Conservation (phyloP, 1,140 invertebrate genomes). For the Cotesia glomerata region DNA sequence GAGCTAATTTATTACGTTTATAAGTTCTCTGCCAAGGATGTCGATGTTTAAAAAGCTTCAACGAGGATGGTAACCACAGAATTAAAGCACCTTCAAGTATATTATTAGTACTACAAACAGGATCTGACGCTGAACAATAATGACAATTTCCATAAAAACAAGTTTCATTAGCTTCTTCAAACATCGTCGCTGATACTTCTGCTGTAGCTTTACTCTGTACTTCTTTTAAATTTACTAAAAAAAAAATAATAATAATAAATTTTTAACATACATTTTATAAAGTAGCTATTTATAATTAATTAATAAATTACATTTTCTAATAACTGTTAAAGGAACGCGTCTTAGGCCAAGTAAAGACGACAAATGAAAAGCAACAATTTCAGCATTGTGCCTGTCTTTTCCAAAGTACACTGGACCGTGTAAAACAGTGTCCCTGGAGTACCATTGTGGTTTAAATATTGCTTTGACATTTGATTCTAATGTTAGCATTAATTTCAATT, state of each 20-base stretch:
- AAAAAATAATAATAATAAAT: constrained; percentile 26
- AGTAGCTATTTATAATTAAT: neutral
- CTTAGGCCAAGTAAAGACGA: constrained; percentile 79
- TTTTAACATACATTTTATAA: neutral
- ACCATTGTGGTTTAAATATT: constrained; percentile 92
- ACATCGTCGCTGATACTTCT: constrained; percentile 70
- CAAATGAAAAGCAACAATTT: constrained; percentile 93
- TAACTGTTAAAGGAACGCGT: constrained; percentile 79
- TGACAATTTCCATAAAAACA: constrained; percentile 91
- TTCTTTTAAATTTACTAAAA: constrained; percentile 75
- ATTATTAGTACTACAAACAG: constrained; percentile 77
- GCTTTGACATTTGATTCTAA: constrained; percentile 80
- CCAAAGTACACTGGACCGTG: constrained; percentile 84
- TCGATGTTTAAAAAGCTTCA: constrained; percentile 70
- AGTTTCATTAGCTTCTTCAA: constrained; percentile 59
- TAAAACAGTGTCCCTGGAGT: constrained; percentile 76
- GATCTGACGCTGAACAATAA: constrained; percentile 83
- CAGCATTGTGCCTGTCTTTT: constrained; percentile 91
- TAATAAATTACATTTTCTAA: constrained; percentile 65
- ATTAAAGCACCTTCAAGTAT: constrained; percentile 84
- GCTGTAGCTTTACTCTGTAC: constrained; percentile 74
- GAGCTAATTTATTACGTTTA: constrained; percentile 73
- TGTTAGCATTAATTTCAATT: constrained; percentile 84
- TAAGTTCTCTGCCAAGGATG: constrained; percentile 93
- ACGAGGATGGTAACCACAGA: constrained; percentile 77